A percentile compares a stretch with the other conserved stretches of the same genome.
These are phyloP conservation scores for Cybosia mesomella DNA, from an alignment of 2,888 invertebrate genomes.

Conservation along the genomic window DNA sequence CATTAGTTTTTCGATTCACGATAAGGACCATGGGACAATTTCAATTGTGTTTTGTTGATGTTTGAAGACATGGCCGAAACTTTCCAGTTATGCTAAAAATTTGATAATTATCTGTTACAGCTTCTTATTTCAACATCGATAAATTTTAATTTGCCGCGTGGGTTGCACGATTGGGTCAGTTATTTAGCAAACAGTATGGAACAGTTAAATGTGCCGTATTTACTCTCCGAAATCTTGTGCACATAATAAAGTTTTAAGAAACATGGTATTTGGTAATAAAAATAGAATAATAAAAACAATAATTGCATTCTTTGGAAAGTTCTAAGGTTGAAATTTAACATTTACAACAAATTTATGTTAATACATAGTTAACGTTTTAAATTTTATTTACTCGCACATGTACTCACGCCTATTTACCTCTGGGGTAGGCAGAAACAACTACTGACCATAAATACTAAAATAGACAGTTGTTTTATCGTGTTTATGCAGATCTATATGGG, in stretches of 20 bases:
- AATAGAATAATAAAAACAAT: background rate
- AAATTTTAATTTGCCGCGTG: background rate
- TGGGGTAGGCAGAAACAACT: background rate
- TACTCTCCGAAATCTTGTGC: background rate
- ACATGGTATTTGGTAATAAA: background rate
- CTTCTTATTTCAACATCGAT: background rate
- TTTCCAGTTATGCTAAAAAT: background rate
- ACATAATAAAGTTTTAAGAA: conserved; percentile 4
- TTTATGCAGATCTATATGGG: too few relatives aligned
- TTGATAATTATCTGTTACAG: background rate
- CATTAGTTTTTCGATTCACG: too few relatives aligned
- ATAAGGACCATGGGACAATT: too few relatives aligned
- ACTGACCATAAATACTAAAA: too few relatives aligned
- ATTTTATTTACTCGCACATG: background rate
- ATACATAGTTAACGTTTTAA: background rate
- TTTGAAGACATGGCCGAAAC: background rate
- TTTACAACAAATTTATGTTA: background rate
- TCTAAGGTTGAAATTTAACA: background rate
- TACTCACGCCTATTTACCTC: too few relatives aligned
- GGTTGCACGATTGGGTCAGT: background rate
- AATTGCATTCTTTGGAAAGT: background rate
- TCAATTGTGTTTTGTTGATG: background rate
- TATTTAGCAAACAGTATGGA: conserved; percentile 1
- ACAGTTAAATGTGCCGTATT: background rate
- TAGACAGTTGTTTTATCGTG: too few relatives aligned